Evolutionary conservation across 2,888 invertebrate genomes (phyloP), one percentile per base, ranked within the genome.

Genomic region (Actias luna): DNA sequence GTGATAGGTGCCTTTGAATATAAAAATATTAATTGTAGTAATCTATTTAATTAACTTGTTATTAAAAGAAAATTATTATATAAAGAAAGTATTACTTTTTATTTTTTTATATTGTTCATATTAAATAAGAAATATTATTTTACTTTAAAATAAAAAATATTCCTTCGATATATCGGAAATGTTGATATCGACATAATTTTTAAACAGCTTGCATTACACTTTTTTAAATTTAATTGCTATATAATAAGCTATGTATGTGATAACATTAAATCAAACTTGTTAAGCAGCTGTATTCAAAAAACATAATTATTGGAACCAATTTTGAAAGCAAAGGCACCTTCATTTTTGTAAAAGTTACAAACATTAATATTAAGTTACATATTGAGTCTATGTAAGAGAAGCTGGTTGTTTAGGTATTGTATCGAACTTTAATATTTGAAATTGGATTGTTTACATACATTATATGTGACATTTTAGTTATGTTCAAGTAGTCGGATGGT

Each of bases 1-100:
- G 70, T 60, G 18, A n/a, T 16, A 29, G 55, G n/a, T 55, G 55
- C 55, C 55, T 55, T 55, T 55, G 55, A 55, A 55, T 29, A 14
- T n/a, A 5, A 14, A 29, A n/a, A 55, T 55, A 29, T 25, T 7
- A 50, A 25, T 22, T 12, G 22, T 46, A 22, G n/a, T 39, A 16
- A 18, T 5, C 42, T 42, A 50, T 22, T 12, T 2, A 22, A 50
- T 50, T 25, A 25, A 50, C 10, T 50, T 4, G 2, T n/a, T 42
- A 2, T 42, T n/a, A n/a, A n/a, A 5, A 1, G 4, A 42, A 10
- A 25, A 25, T 25, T 50, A 50, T 3, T 50, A n/a, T n/a, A n/a
- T n/a, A n/a, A n/a, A n/a, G n/a, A n/a, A n/a, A n/a, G n/a, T n/a
- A n/a, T n/a, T n/a, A n/a, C n/a, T n/a, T n/a, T n/a, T n/a, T n/a